Evolutionary conservation across 2,888 invertebrate genomes (phyloP).

Genomic region (Conistra vaccinii): DNA sequence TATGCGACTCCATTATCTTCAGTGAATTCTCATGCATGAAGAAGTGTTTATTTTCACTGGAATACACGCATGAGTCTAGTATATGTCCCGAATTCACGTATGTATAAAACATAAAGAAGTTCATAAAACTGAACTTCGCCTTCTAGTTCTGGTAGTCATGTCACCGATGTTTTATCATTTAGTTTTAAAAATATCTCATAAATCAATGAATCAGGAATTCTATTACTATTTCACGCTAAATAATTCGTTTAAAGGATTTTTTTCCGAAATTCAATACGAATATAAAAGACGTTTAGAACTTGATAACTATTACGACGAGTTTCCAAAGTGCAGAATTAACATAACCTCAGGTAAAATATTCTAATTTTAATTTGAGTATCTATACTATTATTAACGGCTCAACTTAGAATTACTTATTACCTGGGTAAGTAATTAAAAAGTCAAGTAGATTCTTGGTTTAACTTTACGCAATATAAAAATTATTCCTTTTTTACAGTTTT

Average conservation of each 20-base stretch:
- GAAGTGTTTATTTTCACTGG: constrained; percentile 64
- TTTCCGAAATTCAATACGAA: background rate
- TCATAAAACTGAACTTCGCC: constrained; percentile 54
- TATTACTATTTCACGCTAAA: constrained; percentile 13
- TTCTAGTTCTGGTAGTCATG: constrained; percentile 20
- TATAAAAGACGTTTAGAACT: background rate
- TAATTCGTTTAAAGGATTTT: background rate
- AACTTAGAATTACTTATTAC: background rate
- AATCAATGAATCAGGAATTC: constrained; percentile 40
- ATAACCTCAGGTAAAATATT: background rate
- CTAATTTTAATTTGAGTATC: background rate
- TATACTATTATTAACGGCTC: background rate
- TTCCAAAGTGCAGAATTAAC: background rate
- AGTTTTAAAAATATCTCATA: constrained; percentile 37
- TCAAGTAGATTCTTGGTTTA: background rate
- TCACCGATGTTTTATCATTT: constrained; percentile 49
- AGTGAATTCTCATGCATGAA: constrained; percentile 64
- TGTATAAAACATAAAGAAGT: constrained; percentile 52
- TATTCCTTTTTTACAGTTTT: background rate
- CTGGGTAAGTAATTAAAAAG: background rate
- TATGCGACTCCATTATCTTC: constrained; percentile 64
- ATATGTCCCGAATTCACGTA: constrained; percentile 37
- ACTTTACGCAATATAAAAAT: background rate
- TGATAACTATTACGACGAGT: background rate
- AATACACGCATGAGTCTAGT: constrained; percentile 41